phyloP scores from a whole-genome alignment of 2,888 invertebrate species.

The Drosophila anomelani region DNA sequence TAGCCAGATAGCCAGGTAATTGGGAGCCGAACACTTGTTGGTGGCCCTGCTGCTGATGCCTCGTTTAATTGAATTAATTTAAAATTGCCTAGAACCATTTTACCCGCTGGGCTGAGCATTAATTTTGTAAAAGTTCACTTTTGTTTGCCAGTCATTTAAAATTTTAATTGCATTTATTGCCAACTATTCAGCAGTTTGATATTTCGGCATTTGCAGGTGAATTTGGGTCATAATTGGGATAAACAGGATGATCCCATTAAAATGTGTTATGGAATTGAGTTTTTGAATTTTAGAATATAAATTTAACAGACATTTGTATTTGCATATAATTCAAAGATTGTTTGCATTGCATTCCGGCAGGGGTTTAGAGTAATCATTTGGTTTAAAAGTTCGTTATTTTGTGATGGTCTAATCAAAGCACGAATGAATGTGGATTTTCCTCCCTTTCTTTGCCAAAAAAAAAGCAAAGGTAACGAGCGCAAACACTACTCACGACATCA shows the following conservation, averaged over 20 bases:
- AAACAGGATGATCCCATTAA: conserved; percentile 21
- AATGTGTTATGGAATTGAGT: neutral
- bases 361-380: neutral
- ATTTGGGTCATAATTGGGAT: conserved; percentile 27
- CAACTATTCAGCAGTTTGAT: conserved; percentile 41
- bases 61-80: conserved; percentile 62
- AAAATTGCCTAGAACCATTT: conserved; percentile 35
- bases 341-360: neutral
- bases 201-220: conserved; percentile 23
- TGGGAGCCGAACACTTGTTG: conserved; percentile 24
- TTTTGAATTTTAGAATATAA: neutral
- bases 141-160: conserved; percentile 41
- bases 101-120: conserved; percentile 16
- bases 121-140: conserved; percentile 43
- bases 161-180: conserved; percentile 59
- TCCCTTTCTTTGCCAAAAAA: neutral
- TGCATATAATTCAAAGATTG: neutral
- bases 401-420: conserved; percentile 11
- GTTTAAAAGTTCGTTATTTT: neutral
- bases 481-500: conserved; percentile 52
- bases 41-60: conserved; percentile 30
- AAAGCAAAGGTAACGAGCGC: conserved; percentile 38
- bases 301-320: neutral
- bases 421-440: neutral
- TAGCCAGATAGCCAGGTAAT: conserved; percentile 24